Conservation (phyloP, 2,113 vertebrate species). For the Aspiorhynchus laticeps region DNA sequence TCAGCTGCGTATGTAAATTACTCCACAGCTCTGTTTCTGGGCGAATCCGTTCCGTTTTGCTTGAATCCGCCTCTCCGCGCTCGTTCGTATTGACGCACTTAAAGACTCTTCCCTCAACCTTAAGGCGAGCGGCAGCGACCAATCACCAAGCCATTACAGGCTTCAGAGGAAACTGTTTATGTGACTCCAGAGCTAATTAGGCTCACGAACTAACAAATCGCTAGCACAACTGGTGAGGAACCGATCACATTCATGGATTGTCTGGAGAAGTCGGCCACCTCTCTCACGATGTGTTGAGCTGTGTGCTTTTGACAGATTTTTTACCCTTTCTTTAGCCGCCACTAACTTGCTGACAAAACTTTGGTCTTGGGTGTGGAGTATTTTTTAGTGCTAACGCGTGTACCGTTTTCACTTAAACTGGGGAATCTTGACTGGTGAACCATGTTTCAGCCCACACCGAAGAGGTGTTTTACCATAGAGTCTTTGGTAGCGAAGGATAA, state of each 20-base stretch:
- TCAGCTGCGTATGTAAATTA: conserved; percentile 70
- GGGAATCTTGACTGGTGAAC: conserved; percentile 80
- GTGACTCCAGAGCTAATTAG: conserved; percentile 96
- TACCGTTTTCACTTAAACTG: conserved; percentile 74
- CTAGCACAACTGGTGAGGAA: conserved; percentile 90
- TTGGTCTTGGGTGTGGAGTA: conserved; percentile 73
- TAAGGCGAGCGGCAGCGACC: conserved; percentile 93
- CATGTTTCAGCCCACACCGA: conserved; percentile 98
- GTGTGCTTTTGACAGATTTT: conserved; percentile 58
- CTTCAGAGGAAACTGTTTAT: conserved; percentile 96
- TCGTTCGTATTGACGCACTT: conserved; percentile 94
- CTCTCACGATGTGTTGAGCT: conserved; percentile 67
- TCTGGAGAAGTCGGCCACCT: conserved; percentile 86
- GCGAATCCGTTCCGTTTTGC: conserved; percentile 87
- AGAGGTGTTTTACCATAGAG: conserved; percentile 99
- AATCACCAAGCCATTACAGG: conserved; percentile 97
- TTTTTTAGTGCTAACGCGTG: conserved; percentile 71
- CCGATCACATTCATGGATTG: conserved; percentile 97
- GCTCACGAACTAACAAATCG: conserved; percentile 97
- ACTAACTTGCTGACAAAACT: conserved; percentile 69
- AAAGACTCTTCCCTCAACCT: conserved; percentile 94
- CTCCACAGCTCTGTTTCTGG: conserved; percentile 69
- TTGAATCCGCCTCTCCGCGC: conserved; percentile 90
- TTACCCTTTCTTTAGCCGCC: conserved; percentile 63
- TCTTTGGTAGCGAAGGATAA: conserved; percentile 99